Conservation (phyloP, 2,113 vertebrate species). For the Aptenodytes patagonicus region DNA sequence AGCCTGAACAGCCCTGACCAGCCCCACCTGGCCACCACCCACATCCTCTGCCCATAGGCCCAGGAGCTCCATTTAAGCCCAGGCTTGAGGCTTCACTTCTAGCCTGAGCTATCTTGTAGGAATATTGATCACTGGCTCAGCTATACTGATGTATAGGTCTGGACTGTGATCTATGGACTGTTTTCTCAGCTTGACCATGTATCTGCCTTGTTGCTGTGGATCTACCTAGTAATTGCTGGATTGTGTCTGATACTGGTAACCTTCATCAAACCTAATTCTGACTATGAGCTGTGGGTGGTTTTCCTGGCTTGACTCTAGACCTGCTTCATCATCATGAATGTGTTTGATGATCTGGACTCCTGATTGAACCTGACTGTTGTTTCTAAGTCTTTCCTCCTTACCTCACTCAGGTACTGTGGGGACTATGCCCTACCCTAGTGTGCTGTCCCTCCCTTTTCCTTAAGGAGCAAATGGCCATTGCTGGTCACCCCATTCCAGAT, state of each 20-base stretch:
- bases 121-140: fast-evolving
- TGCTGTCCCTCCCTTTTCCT: fast-evolving
- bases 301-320: not conserved
- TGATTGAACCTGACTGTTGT: fast-evolving
- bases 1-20: not conserved
- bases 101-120: fast-evolving
- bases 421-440: not conserved
- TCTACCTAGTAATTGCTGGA: not conserved
- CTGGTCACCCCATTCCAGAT: not conserved
- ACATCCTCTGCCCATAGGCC: not conserved
- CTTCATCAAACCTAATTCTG: fast-evolving
- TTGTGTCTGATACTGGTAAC: not conserved
- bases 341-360: not conserved
- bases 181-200: fast-evolving
- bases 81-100: fast-evolving
- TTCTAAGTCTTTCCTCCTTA: not conserved
- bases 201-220: fast-evolving
- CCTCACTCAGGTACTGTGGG: fast-evolving
- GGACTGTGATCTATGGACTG: fast-evolving
- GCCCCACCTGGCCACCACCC: not conserved
- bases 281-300: fast-evolving
- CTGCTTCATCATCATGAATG: fast-evolving
- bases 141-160: not conserved
- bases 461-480: fast-evolving
- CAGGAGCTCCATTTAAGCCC: not conserved